A percentile compares a stretch with the other conserved stretches of the same genome.
These are phyloP conservation scores for Nemapogon koenigi DNA, from an alignment of 2,888 invertebrate species.

Conservation along the genomic window DNA sequence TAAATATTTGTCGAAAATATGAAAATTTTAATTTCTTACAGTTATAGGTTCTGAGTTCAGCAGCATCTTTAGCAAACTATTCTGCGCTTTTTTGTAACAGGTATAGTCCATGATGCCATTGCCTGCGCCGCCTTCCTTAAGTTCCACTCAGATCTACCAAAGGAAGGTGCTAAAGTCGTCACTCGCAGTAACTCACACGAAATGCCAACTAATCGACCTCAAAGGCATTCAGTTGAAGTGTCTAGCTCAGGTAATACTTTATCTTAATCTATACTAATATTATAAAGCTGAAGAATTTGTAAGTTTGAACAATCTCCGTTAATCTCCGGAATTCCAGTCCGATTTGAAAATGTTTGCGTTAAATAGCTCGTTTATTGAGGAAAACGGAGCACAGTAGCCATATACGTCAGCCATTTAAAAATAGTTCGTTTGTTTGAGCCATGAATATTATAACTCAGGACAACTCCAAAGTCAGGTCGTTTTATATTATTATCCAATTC, in stretches of 20 bases:
- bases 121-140: conserved; percentile 96
- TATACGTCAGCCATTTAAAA: no score
- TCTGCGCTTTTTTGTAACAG: conserved; percentile 27
- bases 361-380: no score
- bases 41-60: not conserved
- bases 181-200: conserved; percentile 55
- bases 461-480: no score
- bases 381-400: no score
- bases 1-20: no score
- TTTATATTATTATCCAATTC: no score
- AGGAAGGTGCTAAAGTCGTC: conserved; percentile 76
- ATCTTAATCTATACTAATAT: not conserved
- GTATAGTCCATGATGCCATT: conserved; percentile 97
- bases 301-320: no score
- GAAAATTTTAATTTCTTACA: not conserved
- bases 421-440: no score
- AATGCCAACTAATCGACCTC: conserved; percentile 33
- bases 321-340: no score
- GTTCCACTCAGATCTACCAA: conserved; percentile 87
- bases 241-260: conserved; percentile 55
- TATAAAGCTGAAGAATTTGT: no score
- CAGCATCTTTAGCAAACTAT: not conserved
- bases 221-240: conserved; percentile 90
- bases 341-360: no score
- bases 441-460: no score